Base-by-base conservation (phyloP, 2,113 vertebrate genomes). In the Neoarius graeffei region DNA sequence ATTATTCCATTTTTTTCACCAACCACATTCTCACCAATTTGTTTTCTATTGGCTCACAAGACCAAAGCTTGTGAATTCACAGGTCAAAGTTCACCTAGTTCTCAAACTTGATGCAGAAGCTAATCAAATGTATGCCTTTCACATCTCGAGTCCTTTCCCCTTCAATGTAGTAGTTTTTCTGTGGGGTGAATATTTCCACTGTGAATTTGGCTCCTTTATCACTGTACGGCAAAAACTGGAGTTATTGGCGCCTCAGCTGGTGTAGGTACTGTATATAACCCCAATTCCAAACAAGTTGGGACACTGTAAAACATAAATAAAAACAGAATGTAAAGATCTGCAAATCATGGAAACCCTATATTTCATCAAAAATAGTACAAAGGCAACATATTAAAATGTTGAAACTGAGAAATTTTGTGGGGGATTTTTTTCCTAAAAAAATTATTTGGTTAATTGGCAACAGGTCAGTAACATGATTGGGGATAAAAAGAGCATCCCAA, bases 241-340 rank as follows among this genome's bases (percentile, higher is more conserved):
- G 19, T 19, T 54, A 25, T 35, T 35, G 56, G 42, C 50, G 83
- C 19, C 50, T 79, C 52, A 42, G 66, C 82, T 83, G 79, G 50
- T 60, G 76, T 60, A 59, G 60, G n/a, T n/a, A n/a, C n/a, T n/a
- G 15, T 83, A 84, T 76, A 87, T n/a, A 30, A 27, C 27, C 13
- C 7, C 54, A 35, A 35, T 35, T 35, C 2, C 35, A 35, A 35
- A 35, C 35, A 35, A 35, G 35, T 35, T 35, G 35, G 35, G 35
- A 35, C 35, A 35, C 1, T 35, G 35, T 35, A 35, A 35, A 35
- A 35, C 35, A 35, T 35, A 35, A 35, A 35, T 35, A 35, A 35
- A 35, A 35, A 35, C 35, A 35, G 35, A 35, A 35, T 35, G 35
- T 35, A 2, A 35, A 35, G 35, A 35, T 35, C 35, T 35, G 35